These are phyloP conservation scores for Drosophila santomea DNA, from an alignment of 1,140 invertebrate species.

Conservation along the genomic window DNA sequence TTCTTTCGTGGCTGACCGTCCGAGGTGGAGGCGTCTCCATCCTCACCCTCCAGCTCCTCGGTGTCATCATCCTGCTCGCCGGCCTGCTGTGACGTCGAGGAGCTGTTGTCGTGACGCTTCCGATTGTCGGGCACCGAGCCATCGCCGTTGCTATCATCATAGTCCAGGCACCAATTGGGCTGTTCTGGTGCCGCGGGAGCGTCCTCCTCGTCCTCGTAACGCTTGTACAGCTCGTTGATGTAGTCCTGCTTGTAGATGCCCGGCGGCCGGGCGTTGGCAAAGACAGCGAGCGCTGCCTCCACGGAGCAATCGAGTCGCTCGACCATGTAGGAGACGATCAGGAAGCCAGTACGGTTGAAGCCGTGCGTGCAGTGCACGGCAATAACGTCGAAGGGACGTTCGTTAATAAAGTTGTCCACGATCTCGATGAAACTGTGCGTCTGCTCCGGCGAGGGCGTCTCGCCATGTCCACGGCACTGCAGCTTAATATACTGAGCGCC, in stretches of 20 bases:
- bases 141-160: slow-evolving; percentile 71
- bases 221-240: slow-evolving; percentile 89
- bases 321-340: slow-evolving; percentile 96
- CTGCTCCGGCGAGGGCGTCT: slow-evolving; percentile 92
- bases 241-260: slow-evolving; percentile 93
- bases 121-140: slow-evolving; percentile 25
- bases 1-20: slow-evolving; percentile 54
- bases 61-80: slow-evolving; percentile 22
- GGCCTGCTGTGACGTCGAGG: slow-evolving; percentile 58
- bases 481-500: slow-evolving; percentile 94
- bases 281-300: slow-evolving; percentile 91
- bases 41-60: slow-evolving; percentile 52
- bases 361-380: slow-evolving; percentile 99
- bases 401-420: slow-evolving; percentile 91
- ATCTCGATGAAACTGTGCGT: slow-evolving; percentile 91
- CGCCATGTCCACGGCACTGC: slow-evolving; percentile 93
- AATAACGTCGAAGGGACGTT: slow-evolving; percentile 92
- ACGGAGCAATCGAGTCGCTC: slow-evolving; percentile 91
- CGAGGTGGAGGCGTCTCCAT: slow-evolving; percentile 61
- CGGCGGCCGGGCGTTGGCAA: slow-evolving; percentile 89
- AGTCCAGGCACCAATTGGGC: slow-evolving; percentile 92
- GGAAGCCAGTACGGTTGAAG: slow-evolving; percentile 98
- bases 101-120: slow-evolving; percentile 46
- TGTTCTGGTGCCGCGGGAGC: slow-evolving; percentile 89
- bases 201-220: slow-evolving; percentile 92